phyloP scores from a whole-genome alignment of 1,140 invertebrate species.

The Cherax quadricarinatus region DNA sequence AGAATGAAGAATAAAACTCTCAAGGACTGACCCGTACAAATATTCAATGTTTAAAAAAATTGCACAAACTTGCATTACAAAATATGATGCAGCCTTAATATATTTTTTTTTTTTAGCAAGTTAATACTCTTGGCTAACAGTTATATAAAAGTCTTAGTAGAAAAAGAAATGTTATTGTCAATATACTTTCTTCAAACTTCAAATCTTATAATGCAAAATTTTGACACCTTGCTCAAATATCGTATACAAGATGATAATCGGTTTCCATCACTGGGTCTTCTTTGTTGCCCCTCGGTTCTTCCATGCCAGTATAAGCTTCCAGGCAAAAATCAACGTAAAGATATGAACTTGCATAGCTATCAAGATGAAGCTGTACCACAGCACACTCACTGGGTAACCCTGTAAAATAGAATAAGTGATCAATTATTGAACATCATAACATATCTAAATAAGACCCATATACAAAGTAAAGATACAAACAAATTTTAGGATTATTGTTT shows the following conservation, averaged over 20 bases:
- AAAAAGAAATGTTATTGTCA: not conserved
- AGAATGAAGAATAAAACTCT: no score
- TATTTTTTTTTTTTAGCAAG: not conserved
- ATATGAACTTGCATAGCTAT: constrained; percentile 93
- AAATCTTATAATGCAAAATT: not conserved
- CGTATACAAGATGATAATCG: not conserved
- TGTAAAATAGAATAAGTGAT: constrained; percentile 78
- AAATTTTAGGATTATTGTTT: not conserved
- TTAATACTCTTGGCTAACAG: not conserved
- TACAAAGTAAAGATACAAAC: no score
- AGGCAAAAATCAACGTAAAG: constrained; percentile 93
- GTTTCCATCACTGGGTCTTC: constrained; percentile 75
- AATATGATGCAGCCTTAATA: not conserved
- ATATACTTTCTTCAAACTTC: not conserved
- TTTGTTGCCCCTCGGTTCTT: constrained; percentile 82
- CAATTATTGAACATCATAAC: not conserved
- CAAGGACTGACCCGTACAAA: no score
- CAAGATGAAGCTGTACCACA: constrained; percentile 96
- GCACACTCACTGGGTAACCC: constrained; percentile 92
- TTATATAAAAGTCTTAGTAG: not conserved
- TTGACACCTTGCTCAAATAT: not conserved
- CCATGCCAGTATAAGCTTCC: constrained; percentile 92
- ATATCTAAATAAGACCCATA: no score
- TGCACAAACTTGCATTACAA: not conserved
- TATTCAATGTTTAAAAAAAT: no score